These are phyloP conservation scores for Phalloptychus januarius DNA, from an alignment of 2,797 vertebrate species.

Conservation along the genomic window DNA sequence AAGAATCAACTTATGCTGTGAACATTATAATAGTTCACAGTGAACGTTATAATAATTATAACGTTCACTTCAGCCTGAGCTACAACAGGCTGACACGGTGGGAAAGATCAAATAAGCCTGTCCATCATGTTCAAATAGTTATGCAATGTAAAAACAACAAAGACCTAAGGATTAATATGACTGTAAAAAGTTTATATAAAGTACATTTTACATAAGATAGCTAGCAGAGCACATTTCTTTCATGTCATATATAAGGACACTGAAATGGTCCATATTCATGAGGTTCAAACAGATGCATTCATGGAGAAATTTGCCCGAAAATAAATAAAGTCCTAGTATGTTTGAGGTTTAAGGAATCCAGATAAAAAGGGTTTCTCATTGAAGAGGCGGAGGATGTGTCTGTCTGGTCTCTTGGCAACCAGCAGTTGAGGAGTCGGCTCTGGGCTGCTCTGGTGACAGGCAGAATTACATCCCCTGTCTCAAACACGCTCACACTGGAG, in stretches of 20 bases:
- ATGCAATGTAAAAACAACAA: not conserved
- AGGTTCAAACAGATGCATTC: not conserved
- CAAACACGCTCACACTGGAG: slow-evolving; percentile 11
- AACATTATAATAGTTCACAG: too few relatives aligned
- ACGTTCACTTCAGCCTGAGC: not conserved
- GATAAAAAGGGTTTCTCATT: slow-evolving; percentile 41
- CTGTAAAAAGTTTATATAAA: not conserved
- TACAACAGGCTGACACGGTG: not conserved
- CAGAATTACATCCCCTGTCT: slow-evolving; percentile 67
- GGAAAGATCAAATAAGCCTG: not conserved
- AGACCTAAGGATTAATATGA: not conserved
- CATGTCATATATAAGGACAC: not conserved
- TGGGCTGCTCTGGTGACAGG: slow-evolving; percentile 63
- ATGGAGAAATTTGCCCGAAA: slow-evolving; percentile 3
- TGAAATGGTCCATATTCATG: not conserved
- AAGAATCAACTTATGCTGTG: not conserved
- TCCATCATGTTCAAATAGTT: not conserved
- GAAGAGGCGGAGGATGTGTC: slow-evolving; percentile 57
- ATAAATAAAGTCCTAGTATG: slow-evolving; percentile 18
- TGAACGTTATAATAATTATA: too few relatives aligned
- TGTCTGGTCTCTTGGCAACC: slow-evolving; percentile 76
- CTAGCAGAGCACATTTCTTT: not conserved
- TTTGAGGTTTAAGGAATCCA: slow-evolving; percentile 22
- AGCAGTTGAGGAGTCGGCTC: slow-evolving; percentile 64
- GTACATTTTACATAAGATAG: not conserved